Conservation (phyloP, 2,888 invertebrate species). For the Drosophila affinis region DNA sequence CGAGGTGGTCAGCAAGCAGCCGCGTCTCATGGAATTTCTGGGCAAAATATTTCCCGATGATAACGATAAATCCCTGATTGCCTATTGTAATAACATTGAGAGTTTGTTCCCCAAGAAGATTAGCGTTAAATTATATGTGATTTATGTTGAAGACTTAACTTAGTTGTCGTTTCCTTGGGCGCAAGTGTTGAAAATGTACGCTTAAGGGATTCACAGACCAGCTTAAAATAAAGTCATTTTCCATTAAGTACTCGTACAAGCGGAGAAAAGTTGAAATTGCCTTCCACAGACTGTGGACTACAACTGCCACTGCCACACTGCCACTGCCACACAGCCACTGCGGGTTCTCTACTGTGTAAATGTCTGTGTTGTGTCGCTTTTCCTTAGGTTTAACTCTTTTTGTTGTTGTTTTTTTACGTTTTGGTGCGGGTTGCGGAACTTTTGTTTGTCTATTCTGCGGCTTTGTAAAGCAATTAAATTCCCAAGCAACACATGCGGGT, state of each 20-base stretch:
- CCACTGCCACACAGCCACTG: constrained; percentile 20
- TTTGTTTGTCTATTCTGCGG: constrained; percentile 65
- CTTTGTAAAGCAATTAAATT: constrained; percentile 79
- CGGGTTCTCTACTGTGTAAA: constrained; percentile 22
- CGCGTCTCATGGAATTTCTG: constrained; percentile 88
- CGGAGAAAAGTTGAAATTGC: constrained; percentile 73
- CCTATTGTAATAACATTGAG: constrained; percentile 36
- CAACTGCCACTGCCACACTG: not conserved
- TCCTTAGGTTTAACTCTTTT: constrained; percentile 43
- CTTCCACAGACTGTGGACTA: constrained; percentile 46
- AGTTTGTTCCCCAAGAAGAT: constrained; percentile 14
- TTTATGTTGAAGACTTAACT: not conserved
- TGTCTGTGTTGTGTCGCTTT: constrained; percentile 24
- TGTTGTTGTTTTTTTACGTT: constrained; percentile 5
- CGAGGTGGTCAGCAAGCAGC: constrained; percentile 86
- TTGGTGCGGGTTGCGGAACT: constrained; percentile 15
- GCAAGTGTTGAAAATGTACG: constrained; percentile 48
- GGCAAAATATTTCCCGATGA: constrained; percentile 88
- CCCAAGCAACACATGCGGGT: constrained; percentile 74
- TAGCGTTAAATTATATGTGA: not conserved
- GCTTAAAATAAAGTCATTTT: constrained; percentile 68
- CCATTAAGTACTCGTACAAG: constrained; percentile 61
- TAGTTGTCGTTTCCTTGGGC: not conserved
- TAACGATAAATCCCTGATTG: constrained; percentile 23
- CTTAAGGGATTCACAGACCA: constrained; percentile 28